Evolutionary conservation across 2,797 vertebrate genomes (phyloP), one percentile per base, ranked within the genome.

Genomic region (Helostoma temminkii): DNA sequence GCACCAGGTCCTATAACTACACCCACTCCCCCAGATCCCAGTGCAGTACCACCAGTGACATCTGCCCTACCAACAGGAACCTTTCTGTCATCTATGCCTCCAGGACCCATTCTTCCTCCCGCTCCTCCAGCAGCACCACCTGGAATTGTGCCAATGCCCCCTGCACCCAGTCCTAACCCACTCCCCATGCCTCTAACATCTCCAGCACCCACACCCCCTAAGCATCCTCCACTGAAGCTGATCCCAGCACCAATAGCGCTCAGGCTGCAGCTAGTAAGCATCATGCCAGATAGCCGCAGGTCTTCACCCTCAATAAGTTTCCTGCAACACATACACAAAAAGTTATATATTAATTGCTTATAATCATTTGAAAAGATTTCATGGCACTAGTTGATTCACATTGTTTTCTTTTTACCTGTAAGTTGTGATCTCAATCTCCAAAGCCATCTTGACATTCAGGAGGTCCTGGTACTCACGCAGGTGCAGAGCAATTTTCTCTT

Each of bases 391-490:
- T 22, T 48, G 11, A 56, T 43, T 45, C 0, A 9, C n/a, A 6
- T 22, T 46, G 19, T 9, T 30, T 37, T 55, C 34, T 3, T 22
- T 37, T 83, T 66, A 94, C 93, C 93, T 94, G 90, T 95, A 95
- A 47, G 95, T 94, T 45, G 93, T 93, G 43, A 95, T 94, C 82
- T 95, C 94, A 71, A 95, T 93, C 71, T 95, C 94, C 39, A 95
- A 84, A 61, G 92, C 82, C 94, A 95, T 95, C 82, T 95, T 95
- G 53, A 94, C 55, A 74, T 94, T 94, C 65, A 94, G 85, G 36
- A 94, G 92, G 6, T 94, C 93, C 87, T 95, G 94, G 88, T 95
- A 94, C 52, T 94, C 91, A 0, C 93, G 83, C 78, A 95, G 90
- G 73, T 93, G 94, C 56, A 93, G 69, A 0, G 93, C 93, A 66